A percentile compares a stretch with the other conserved stretches of the same genome.
phyloP scores from a whole-genome alignment of 2,797 vertebrate genomes.

The Cryptoprocta ferox region DNA sequence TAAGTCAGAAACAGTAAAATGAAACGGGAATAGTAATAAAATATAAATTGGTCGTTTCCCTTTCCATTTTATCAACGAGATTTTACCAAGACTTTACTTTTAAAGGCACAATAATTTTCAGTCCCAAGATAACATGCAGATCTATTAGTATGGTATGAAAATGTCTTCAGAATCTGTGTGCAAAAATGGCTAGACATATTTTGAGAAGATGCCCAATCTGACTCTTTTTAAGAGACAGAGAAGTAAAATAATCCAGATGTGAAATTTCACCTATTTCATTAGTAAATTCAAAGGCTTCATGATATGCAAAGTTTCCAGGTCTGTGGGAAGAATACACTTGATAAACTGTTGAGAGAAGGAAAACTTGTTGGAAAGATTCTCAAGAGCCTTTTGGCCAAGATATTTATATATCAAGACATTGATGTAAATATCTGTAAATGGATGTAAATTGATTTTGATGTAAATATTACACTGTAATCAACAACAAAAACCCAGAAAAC shows the following conservation, averaged over 20 bases:
- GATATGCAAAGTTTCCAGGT: not conserved
- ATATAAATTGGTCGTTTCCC: not conserved
- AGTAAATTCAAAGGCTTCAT: not conserved
- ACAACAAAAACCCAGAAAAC: not conserved
- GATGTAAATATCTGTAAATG: not conserved
- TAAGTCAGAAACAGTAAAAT: not conserved
- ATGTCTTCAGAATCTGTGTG: not conserved
- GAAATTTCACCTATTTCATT: not conserved
- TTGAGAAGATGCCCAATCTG: not conserved
- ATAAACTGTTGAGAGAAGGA: not conserved
- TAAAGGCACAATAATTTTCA: not conserved
- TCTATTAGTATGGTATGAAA: not conserved
- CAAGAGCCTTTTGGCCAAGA: not conserved
- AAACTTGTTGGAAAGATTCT: not conserved
- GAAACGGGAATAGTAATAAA: not conserved
- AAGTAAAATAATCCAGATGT: not conserved
- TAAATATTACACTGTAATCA: not conserved
- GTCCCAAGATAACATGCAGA: not conserved
- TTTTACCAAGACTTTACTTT: conserved; percentile 1
- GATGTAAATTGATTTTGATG: not conserved
- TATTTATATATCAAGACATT: not conserved
- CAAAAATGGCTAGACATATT: not conserved
- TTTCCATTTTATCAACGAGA: not conserved
- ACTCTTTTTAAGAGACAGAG: not conserved
- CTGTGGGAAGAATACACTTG: not conserved